phyloP scores from a whole-genome alignment of 2,888 invertebrate species.

The Hyposoter didymator region DNA sequence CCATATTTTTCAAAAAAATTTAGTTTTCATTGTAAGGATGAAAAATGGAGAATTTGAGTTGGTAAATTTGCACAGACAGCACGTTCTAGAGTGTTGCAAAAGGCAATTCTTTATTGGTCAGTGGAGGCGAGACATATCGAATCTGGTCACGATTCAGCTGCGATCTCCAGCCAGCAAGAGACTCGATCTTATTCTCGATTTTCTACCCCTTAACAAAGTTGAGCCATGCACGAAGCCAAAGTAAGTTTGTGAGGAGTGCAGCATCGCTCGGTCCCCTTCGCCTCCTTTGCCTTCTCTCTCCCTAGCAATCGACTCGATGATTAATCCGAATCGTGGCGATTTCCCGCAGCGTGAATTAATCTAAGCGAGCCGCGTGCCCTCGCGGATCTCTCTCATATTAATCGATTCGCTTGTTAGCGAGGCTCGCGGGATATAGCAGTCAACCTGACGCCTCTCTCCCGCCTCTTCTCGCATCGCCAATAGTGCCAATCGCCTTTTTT shows the following conservation, averaged over 20 bases:
- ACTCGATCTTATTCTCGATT: constrained; percentile 52
- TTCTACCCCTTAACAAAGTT: constrained; percentile 46
- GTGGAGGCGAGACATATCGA: constrained; percentile 61
- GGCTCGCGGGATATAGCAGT: constrained; percentile 57
- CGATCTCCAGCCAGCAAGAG: constrained; percentile 50
- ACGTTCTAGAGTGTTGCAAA: constrained; percentile 1
- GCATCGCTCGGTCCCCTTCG: constrained; percentile 14
- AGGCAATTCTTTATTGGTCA: constrained; percentile 32
- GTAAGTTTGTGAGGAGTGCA: constrained; percentile 14
- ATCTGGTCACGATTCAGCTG: constrained; percentile 68
- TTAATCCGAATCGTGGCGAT: constrained; percentile 71
- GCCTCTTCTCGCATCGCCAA: constrained; percentile 27
- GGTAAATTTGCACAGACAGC: not conserved
- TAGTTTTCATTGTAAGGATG: no score
- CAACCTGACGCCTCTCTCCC: constrained; percentile 56
- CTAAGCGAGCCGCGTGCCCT: constrained; percentile 56
- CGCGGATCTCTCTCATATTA: constrained; percentile 65
- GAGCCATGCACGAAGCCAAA: constrained; percentile 23
- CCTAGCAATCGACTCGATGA: constrained; percentile 65
- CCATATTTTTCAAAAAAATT: no score
- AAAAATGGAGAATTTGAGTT: constrained; percentile 2
- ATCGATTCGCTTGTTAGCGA: constrained; percentile 72
- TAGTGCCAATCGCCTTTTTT: constrained; percentile 25
- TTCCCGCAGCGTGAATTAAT: constrained; percentile 73
- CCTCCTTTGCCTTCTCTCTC: constrained; percentile 11